These are phyloP conservation scores for Panthera tigris DNA, from an alignment of 2,113 vertebrate species.

Conservation along the genomic window DNA sequence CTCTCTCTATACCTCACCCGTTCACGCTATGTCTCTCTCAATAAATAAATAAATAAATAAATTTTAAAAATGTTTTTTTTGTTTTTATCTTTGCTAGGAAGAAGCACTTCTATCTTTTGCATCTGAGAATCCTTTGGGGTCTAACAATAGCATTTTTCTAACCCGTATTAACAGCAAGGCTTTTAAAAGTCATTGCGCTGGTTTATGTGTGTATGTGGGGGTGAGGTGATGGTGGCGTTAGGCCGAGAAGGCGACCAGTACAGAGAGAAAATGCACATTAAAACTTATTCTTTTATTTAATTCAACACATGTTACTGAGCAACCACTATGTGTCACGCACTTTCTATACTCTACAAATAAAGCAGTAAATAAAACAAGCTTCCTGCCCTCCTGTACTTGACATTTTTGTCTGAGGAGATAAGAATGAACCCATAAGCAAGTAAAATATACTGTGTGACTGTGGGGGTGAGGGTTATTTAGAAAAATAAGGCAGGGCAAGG, in stretches of 20 bases:
- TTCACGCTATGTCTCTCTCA: no score
- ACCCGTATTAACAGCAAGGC: background rate
- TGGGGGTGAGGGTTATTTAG: background rate
- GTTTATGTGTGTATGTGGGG: background rate
- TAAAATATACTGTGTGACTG: background rate
- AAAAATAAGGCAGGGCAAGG: background rate
- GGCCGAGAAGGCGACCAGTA: background rate
- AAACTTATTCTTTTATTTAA: background rate
- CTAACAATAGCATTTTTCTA: background rate
- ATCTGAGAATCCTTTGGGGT: background rate
- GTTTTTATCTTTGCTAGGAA: background rate
- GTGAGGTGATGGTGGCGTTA: fast-evolving
- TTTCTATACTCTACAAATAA: background rate
- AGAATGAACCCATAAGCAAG: background rate
- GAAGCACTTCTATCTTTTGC: background rate
- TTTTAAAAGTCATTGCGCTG: background rate
- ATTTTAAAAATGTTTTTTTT: background rate
- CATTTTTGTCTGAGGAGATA: background rate
- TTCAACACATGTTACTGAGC: background rate
- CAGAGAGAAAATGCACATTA: background rate
- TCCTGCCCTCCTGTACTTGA: background rate
- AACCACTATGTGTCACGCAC: background rate
- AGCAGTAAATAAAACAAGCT: background rate
- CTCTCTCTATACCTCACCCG: no score
- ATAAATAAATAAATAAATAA: no score